phyloP scores from a whole-genome alignment of 2,113 vertebrate genomes.

The Calyptommatus sinebrachiatus region DNA sequence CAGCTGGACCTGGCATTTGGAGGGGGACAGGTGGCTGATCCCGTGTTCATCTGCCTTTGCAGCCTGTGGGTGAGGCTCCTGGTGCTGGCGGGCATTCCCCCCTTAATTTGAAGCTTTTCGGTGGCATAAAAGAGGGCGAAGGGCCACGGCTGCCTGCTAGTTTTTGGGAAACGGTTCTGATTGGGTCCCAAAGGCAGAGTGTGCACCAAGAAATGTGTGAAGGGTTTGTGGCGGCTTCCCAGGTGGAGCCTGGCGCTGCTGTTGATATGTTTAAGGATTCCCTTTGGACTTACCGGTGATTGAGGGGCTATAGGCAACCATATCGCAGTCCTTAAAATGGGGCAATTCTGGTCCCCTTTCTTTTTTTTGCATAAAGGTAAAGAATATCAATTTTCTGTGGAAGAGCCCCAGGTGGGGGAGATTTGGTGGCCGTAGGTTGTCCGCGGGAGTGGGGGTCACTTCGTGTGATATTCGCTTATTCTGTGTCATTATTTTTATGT shows the following conservation, averaged over 20 bases:
- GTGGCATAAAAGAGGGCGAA: not conserved
- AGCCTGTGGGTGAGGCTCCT: conserved; percentile 2
- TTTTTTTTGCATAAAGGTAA: too few species aligned
- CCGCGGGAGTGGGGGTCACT: not conserved
- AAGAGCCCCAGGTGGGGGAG: conserved; percentile 1
- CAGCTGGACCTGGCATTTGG: fast-evolving
- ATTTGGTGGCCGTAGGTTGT: not conserved
- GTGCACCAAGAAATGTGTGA: not conserved
- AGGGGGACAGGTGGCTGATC: not conserved
- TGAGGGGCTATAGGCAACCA: not conserved
- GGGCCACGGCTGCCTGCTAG: conserved; percentile 9
- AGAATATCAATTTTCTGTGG: not conserved
- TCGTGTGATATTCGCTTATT: not conserved
- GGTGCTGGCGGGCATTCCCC: not conserved
- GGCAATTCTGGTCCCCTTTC: not conserved
- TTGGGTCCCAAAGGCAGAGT: not conserved
- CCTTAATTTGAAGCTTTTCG: not conserved
- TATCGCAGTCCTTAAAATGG: not conserved
- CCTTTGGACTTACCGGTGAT: not conserved
- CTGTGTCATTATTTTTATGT: not conserved
- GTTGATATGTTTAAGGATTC: not conserved
- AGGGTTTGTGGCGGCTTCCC: not conserved
- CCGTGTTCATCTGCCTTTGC: not conserved
- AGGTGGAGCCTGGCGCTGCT: not conserved
- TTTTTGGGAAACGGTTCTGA: conserved; percentile 1